A percentile compares a stretch with the other conserved stretches of the same genome.
phyloP scores from a whole-genome alignment of 2,113 vertebrate genomes.

The Amblyopsis rosae region DNA sequence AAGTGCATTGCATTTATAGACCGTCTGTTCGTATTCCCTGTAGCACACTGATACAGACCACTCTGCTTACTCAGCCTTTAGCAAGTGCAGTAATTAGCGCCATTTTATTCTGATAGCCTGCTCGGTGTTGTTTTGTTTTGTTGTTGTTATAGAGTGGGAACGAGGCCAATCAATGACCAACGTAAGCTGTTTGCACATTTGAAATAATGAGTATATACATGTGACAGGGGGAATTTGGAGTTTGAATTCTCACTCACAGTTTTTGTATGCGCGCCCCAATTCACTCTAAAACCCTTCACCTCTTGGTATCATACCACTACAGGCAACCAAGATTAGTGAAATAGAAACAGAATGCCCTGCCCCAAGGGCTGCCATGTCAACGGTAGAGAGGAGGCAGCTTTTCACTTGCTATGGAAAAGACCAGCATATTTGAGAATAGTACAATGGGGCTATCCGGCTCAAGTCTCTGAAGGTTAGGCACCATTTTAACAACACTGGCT shows the following conservation, averaged over 20 bases:
- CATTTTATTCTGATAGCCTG: slow-evolving; percentile 44
- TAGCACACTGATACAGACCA: slow-evolving; percentile 45
- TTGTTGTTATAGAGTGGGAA: slow-evolving; percentile 19
- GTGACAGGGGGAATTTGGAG: slow-evolving; percentile 35
- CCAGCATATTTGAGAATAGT: slow-evolving; percentile 23
- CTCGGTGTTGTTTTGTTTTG: slow-evolving; percentile 36
- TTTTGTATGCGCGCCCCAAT: slow-evolving; percentile 24
- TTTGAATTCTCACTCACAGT: slow-evolving; percentile 47
- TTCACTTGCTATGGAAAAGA: slow-evolving; percentile 42
- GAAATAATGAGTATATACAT: slow-evolving; percentile 31
- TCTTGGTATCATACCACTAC: slow-evolving; percentile 22
- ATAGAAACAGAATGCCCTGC: slow-evolving; percentile 31
- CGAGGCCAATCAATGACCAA: slow-evolving; percentile 37
- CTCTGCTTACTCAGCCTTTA: slow-evolving; percentile 66
- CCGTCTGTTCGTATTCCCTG: slow-evolving; percentile 65
- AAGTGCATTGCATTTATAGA: slow-evolving; percentile 61
- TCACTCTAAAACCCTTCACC: slow-evolving; percentile 1
- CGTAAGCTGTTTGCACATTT: slow-evolving; percentile 32
- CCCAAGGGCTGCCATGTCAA: slow-evolving; percentile 38
- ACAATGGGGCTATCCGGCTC: slow-evolving; percentile 33
- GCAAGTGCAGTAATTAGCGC: slow-evolving; percentile 51
- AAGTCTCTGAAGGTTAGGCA: slow-evolving; percentile 27
- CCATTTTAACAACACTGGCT: slow-evolving; percentile 28
- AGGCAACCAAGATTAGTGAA: slow-evolving; percentile 46
- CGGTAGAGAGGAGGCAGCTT: slow-evolving; percentile 34